Base-by-base conservation (phyloP, 2,888 invertebrate species). In the Macaria notata region DNA sequence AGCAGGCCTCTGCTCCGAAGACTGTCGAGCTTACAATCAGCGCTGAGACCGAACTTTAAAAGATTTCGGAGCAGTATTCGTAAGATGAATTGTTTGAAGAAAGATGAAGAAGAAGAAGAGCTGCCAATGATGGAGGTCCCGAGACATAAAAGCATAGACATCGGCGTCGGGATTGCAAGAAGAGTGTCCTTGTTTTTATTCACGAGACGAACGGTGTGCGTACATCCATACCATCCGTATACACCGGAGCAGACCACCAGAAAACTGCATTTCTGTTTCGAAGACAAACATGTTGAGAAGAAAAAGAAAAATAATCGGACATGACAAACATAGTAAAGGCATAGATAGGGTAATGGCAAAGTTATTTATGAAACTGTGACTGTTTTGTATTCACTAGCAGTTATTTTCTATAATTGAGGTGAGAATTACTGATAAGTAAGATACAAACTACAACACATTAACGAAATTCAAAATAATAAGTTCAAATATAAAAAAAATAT, bases 191-290 rank as follows among this genome's bases (percentile, higher is more conserved):
- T 86, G 38, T 89, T 91, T 53, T 69, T 91, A 30, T 91, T 91
- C 55, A 88, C 88, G 3, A 86, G 75, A 59, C 78, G 80, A 61
- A 83, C 88, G 2, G 85, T 87, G 38, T 86, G 86, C 58, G 76
- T 84, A 38, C 91, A 91, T 65, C 91, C 91, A 0, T 91, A 88
- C 62, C 91, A 91, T 58, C 91, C 91, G 1, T 91, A 77, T 59
- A 88, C 88, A 9, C 91, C 91, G 6, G 78, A 78, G 52, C 88
- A 88, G 68, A 84, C 84, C 0, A 81, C 88, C 5, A 81, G 91
- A 66, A 90, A 89, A 75, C 82, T 91, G 38, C 72, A 82, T 59
- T 62, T 86, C 36, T 74, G 76, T 54, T 62, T 69, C 43, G 83
- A 87, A 49, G 78, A 84, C 49, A 82, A 80, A 68, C 54, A 55